Evolutionary conservation across 2,888 invertebrate genomes (phyloP), one percentile per base, ranked within the genome.

Genomic region (Morpho achilles): DNA sequence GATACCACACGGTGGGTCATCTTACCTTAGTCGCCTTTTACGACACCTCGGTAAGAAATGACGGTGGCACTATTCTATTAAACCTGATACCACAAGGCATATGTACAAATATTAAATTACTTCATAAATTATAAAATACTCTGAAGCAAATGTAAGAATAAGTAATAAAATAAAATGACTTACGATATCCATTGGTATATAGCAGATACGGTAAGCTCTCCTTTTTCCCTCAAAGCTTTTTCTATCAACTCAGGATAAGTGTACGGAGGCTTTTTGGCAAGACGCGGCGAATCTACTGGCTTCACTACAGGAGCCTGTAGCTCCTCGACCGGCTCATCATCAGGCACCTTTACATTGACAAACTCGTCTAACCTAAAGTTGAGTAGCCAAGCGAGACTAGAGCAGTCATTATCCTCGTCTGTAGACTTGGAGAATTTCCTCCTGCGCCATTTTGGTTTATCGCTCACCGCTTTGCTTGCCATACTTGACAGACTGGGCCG

Each of bases 121-220:
- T 16, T 16, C 16, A 1, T 16, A 16, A 16, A 16, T 16, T 1
- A 16, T 16, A 16, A 16, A 16, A 16, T 16, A 16, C 16, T 16
- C 1, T 16, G 16, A 16, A 16, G 16, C 16, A 16, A 16, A 16
- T 16, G 16, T 16, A 16, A 16, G 16, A 16, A 16, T 16, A 16
- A 16, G 16, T 16, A 16, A 16, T 16, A 16, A 16, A 16, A 1
- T 16, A 7, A 40, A 48, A 47, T 52, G 72, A 95, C 97, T 96
- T 91, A 97, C 97, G 97, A 96, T 74, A 97, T 97, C 97, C 97
- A 97, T 72, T 96, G 95, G 82, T 97, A 97, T 70, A 97, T 97
- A 56, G 96, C 97, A 7, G 97, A 97, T 43, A 97, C 97, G 0
- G 97, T 97, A 64, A 97, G 84, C 84, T 97, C 96, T 56, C 97